Conservation (phyloP, 2,888 invertebrate species). For the Antheraea yamamai region DNA sequence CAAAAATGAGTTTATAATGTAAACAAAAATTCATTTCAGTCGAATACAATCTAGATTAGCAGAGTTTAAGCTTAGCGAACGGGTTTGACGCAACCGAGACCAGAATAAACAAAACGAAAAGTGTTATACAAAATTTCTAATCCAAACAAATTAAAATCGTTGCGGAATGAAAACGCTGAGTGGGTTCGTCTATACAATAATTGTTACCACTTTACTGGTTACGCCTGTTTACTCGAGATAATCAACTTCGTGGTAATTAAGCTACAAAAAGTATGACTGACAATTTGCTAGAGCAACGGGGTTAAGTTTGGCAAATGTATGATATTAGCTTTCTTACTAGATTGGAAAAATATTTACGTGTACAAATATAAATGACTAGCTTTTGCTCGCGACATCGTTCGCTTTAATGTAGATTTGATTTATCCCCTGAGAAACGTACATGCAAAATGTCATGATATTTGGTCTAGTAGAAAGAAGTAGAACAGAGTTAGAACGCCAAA, state of each 20-base stretch:
- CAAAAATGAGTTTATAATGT: constrained; percentile 8
- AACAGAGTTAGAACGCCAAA: too few species aligned
- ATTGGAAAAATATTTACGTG: neutral
- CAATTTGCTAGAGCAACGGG: neutral
- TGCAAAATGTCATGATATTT: too few species aligned
- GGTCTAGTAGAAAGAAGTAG: too few species aligned
- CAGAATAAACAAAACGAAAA: constrained; percentile 31
- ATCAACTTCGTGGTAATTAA: constrained; percentile 26
- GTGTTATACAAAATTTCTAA: constrained; percentile 26
- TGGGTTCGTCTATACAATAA: constrained; percentile 25
- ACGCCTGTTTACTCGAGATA: constrained; percentile 32
- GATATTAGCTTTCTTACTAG: neutral
- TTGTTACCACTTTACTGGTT: constrained; percentile 32
- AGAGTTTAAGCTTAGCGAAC: constrained; percentile 26
- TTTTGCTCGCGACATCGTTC: too few species aligned
- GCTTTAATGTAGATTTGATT: too few species aligned
- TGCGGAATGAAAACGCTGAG: constrained; percentile 26
- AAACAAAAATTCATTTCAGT: constrained; percentile 8
- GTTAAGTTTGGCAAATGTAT: neutral
- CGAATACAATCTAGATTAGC: constrained; percentile 25
- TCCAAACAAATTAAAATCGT: constrained; percentile 26
- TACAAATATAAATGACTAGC: neutral
- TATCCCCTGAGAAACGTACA: too few species aligned
- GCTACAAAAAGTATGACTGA: neutral
- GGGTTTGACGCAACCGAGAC: constrained; percentile 29